These are phyloP conservation scores for Phorcus lineatus DNA, from an alignment of 2,888 invertebrate genomes.

Conservation along the genomic window DNA sequence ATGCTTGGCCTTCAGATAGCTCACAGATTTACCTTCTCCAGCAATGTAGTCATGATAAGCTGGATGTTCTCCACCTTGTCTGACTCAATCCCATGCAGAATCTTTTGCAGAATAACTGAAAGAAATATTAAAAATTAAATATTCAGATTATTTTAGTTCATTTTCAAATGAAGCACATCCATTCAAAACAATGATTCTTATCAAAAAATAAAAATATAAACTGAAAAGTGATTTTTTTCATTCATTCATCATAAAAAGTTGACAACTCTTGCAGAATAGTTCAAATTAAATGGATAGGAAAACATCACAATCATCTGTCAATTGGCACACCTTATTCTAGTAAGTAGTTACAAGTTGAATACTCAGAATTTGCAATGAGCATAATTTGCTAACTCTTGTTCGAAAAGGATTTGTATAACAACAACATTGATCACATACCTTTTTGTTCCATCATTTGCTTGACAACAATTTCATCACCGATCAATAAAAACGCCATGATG, in stretches of 20 bases:
- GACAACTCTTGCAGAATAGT: too few species aligned
- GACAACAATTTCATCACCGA: constrained; percentile 82
- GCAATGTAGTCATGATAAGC: constrained; percentile 46
- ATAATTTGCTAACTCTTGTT: too few species aligned
- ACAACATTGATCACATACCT: constrained; percentile 47
- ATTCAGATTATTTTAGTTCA: background rate
- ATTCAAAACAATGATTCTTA: background rate
- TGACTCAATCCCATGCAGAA: constrained; percentile 29
- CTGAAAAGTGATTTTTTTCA: too few species aligned
- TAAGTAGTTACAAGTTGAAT: too few species aligned
- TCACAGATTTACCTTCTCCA: constrained; percentile 58
- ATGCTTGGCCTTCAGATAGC: too few species aligned
- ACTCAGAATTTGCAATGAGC: too few species aligned
- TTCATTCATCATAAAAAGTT: too few species aligned
- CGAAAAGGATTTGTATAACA: too few species aligned
- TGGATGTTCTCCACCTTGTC: constrained; percentile 29
- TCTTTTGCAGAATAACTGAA: constrained; percentile 36
- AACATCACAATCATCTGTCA: too few species aligned
- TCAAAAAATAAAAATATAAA: too few species aligned
- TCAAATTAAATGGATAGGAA: too few species aligned
- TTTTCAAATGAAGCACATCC: background rate
- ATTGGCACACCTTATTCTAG: too few species aligned
- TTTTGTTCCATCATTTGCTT: constrained; percentile 81
- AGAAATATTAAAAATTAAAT: background rate
- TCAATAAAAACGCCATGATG: constrained; percentile 85